Base-by-base conservation (phyloP, 2,113 vertebrate species). In the Cyanoliseus patagonus region DNA sequence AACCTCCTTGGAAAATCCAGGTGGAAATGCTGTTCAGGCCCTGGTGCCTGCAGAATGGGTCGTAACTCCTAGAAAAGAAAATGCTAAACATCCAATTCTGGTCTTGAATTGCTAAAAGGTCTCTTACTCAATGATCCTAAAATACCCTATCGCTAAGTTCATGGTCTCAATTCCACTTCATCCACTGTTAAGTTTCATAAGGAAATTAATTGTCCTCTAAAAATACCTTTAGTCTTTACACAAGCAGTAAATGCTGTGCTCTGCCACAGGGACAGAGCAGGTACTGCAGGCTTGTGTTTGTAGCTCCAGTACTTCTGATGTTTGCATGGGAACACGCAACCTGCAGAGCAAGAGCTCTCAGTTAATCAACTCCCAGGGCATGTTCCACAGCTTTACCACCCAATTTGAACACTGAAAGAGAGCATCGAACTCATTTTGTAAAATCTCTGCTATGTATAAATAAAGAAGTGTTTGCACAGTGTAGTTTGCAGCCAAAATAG, bases 261-360 rank as follows among this genome's bases (percentile, higher is more conserved):
- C 15, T 57, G 30, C 37, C 9, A 17, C n/a, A 72, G 89, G 53
- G 33, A 8, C 1, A 39, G 64, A 82, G 57, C 42, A 72, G 83
- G 16, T 63, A 23, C 41, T 81, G 68, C 70, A 77, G 68, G 41
- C 41, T 67, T 3, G 0, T n/a, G n/a, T 62, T 64, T 3, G 18
- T 28, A 62, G 72, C 63, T 47, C 62, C 51, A 62, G 13, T 46
- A 15, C 28, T 76, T 61, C 25, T 17, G 39, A 5, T 59, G 15
- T 19, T 63, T 44, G 59, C 17, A 5, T 16, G 23, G 68, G 69
- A 88, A 83, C 0, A 0, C 22, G 18, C 8, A 31, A 23, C 1
- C 1, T 8, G 12, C 46, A 52, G 39, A 76, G 68, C 12, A 35
- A 68, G 46, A 75, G 37, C 57, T 31, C 85, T 49, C 61, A 55